Evolutionary conservation across 2,888 invertebrate species (phyloP), one percentile per base, ranked within the genome.

Genomic region (Eilema depressum): DNA sequence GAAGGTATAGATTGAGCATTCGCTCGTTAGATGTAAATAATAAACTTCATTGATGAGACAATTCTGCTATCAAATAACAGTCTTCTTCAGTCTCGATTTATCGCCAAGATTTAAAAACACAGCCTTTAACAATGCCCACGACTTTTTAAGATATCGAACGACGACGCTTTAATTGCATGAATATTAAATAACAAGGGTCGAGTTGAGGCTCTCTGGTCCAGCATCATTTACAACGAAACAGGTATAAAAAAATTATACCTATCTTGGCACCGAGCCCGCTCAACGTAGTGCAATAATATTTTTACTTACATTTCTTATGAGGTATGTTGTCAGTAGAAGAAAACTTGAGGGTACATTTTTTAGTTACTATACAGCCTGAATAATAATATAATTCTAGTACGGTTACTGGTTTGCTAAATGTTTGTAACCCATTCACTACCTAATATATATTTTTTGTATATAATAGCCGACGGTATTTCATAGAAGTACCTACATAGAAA

Each of bases 181-280:
- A 91, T 90, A 89, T 85, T 81, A 88, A 89, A 77, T 83, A 82
- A 83, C 77, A 73, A 75, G 80, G 75, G 75, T 75, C 76, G 81
- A 68, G 78, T 81, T 72, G 80, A 85, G 84, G 71, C 78, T 79
- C 79, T 75, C 69, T 77, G 76, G 74, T 68, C 70, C 78, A 73
- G 73, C 77, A 79, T 80, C 79, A 85, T 87, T 88, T 86, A 84
- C 84, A 86, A 86, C 74, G 77, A 77, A 85, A 84, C 78, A 82
- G 79, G 79, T 81, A 79, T 79, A 79, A 80, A 82, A 85, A 85
- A 84, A 82, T 71, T 73, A 79, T 82, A 85, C 85, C 86, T 81
- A 84, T 84, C 86, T 88, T 91, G 90, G 91, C 90, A 85, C 75
- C 79, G 74, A 79, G 88, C 89, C 91, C 83, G 78, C n/a, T 68